Base-by-base conservation (phyloP, 2,888 invertebrate genomes). In the Cyrtodaria siliqua region DNA sequence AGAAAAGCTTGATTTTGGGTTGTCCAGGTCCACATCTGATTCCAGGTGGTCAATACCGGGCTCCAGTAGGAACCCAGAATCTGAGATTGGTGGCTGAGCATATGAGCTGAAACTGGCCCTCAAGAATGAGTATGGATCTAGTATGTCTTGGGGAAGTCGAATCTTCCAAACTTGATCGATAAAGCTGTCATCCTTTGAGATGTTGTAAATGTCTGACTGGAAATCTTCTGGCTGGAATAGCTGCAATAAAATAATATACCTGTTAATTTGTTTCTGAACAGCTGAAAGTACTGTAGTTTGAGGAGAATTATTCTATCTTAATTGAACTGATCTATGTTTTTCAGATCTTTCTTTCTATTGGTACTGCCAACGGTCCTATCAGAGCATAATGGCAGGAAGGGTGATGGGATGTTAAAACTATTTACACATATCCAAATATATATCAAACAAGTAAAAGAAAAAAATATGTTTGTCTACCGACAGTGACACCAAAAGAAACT, bases 161-260 rank as follows among this genome's bases (percentile, higher is more conserved):
- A 78, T 60, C 42, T 78, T 78, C 33, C 72, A 72, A 49, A 78
- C 68, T 47, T 72, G 78, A 50, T 78, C 60, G 18, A 78, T 57
- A 24, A 78, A 78, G 38, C 78, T 78, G 72, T 78, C 78, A 69
- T 78, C 78, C 64, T 78, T 78, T 6, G 78, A 78, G 18, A 78
- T 68, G 49, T 55, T 53, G 3, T 26, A 24, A 24, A 61, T 42
- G 27, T 67, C 61, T 20, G 66, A 18, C 40, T 64, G 67, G 33
- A 77, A 77, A 26, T 77, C 72, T 23, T 78, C 78, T 6, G 68
- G 61, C 44, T 78, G 78, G 27, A 78, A 78, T 24, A 78, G 56
- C 78, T 78, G 47, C 8, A 64, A 55, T 18, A 52, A 57, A 61
- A 29, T 29, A 0, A 60, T 44, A 40, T 20, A 62, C 18, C 3